Percentiles rank a stretch among this genome's conserved stretches.
These are phyloP conservation scores for Philypnodon macrostomus DNA, from an alignment of 2,797 vertebrate genomes.

Conservation along the genomic window DNA sequence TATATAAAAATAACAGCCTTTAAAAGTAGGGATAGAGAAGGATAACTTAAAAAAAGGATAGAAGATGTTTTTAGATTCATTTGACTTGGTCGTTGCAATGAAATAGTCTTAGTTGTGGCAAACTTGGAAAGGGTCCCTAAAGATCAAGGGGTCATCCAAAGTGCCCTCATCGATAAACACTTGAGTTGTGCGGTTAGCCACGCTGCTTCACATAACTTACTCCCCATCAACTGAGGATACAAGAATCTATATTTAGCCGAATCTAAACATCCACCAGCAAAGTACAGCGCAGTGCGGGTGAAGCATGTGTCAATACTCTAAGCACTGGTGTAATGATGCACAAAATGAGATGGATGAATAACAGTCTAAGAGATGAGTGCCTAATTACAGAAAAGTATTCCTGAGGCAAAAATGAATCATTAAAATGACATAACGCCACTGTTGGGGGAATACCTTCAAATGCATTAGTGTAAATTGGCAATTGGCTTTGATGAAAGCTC, in stretches of 20 bases:
- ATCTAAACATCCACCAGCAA: conserved; percentile 8
- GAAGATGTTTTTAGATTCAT: too few species aligned
- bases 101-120: too few species aligned
- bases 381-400: conserved; percentile 19
- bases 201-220: background rate
- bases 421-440: conserved; percentile 2
- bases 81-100: too few species aligned
- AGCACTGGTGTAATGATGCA: conserved; percentile 26
- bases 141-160: background rate
- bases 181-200: conserved; percentile 12
- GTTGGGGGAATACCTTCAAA: background rate
- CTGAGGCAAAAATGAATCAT: background rate
- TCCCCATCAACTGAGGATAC: conserved; percentile 12
- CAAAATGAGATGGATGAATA: conserved; percentile 27
- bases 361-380: conserved; percentile 12
- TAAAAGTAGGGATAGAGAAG: background rate
- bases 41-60: too few species aligned
- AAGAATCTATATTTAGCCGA: conserved; percentile 36
- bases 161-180: conserved; percentile 19
- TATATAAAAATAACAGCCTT: too few species aligned
- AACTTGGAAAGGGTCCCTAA: background rate
- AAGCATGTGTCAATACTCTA: conserved; percentile 26
- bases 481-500: conserved; percentile 10
- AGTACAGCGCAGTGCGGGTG: conserved; percentile 24
- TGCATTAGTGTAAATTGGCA: conserved; percentile 1